Conservation (phyloP, 1,140 invertebrate genomes). For the Holcopasites calliopsidis region DNA sequence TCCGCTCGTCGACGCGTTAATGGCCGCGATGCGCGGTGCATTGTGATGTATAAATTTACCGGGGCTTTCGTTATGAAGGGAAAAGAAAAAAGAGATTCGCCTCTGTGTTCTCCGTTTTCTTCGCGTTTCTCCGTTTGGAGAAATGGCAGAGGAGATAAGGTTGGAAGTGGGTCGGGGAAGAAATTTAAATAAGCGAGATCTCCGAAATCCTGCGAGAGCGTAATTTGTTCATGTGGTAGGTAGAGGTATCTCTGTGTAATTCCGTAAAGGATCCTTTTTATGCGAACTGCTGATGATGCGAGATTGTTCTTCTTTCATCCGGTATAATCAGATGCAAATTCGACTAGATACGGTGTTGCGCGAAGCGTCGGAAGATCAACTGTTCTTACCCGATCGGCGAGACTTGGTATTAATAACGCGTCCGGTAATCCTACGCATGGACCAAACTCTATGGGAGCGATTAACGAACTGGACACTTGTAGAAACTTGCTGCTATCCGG, state of each 20-base stretch:
- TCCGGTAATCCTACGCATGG: neutral
- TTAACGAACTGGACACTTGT: neutral
- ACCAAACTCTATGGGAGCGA: neutral
- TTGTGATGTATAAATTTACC: slow-evolving; percentile 46
- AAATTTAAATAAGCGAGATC: slow-evolving; percentile 18
- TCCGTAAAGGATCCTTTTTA: neutral
- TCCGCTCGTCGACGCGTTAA: slow-evolving; percentile 46
- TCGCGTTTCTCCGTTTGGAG: neutral
- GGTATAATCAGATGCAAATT: neutral
- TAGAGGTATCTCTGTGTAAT: neutral
- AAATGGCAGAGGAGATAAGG: slow-evolving; percentile 1
- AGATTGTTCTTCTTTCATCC: neutral
- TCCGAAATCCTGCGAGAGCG: neutral
- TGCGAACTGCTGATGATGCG: neutral
- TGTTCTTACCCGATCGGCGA: neutral
- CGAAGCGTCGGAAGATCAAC: neutral
- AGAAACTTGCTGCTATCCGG: neutral
- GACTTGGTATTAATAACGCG: neutral
- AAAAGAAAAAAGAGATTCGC: slow-evolving; percentile 15
- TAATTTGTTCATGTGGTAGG: neutral
- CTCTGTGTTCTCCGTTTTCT: neutral
- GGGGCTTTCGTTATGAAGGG: slow-evolving; percentile 35
- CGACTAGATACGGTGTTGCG: neutral
- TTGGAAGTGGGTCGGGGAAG: neutral
- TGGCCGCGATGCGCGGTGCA: slow-evolving; percentile 40